phyloP scores from a whole-genome alignment of 2,113 vertebrate species.

The Tachysurus fulvidraco region DNA sequence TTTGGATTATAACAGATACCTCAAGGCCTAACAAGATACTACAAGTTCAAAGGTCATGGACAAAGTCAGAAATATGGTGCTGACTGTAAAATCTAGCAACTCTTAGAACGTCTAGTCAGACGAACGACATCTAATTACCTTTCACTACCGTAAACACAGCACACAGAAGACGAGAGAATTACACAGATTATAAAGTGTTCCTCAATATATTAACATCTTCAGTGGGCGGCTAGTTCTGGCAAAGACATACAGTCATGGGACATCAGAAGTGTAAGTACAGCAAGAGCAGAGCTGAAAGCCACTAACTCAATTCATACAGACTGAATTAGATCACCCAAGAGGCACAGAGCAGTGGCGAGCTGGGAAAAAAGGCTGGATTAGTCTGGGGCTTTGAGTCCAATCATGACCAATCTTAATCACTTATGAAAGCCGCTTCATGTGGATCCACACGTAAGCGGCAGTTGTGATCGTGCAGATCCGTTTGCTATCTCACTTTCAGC shows the following conservation, averaged over 20 bases:
- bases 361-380: constrained; percentile 54
- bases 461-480: constrained; percentile 37
- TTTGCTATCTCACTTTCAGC: constrained; percentile 51
- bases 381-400: constrained; percentile 37
- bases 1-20: neutral
- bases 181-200: neutral
- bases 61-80: neutral
- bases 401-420: constrained; percentile 46
- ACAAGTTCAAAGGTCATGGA: neutral
- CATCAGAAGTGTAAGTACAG: constrained; percentile 47
- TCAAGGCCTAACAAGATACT: no score
- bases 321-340: constrained; percentile 62
- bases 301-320: constrained; percentile 50
- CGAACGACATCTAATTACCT: constrained; percentile 7
- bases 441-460: constrained; percentile 19
- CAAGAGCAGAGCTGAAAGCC: constrained; percentile 28
- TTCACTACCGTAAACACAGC: neutral
- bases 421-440: constrained; percentile 29
- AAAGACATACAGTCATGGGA: constrained; percentile 25
- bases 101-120: neutral
- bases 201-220: constrained; percentile 12
- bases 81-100: neutral
- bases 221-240: neutral
- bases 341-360: constrained; percentile 41
- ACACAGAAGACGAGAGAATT: constrained; percentile 13